phyloP scores from a whole-genome alignment of 2,888 invertebrate species.

The Dysmachus trigonus region DNA sequence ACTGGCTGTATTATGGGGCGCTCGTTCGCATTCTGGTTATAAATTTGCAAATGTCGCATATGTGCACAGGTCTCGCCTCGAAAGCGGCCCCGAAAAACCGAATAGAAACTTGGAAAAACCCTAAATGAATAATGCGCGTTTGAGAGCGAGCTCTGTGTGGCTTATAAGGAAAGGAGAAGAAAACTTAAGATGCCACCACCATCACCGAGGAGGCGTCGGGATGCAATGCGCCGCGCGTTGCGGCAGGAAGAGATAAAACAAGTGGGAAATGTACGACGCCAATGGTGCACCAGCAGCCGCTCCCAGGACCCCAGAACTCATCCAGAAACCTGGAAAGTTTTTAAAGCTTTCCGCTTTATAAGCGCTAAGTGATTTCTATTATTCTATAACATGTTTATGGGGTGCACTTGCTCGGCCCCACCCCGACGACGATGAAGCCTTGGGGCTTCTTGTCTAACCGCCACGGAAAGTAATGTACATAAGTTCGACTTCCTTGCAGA shows the following conservation, averaged over 20 bases:
- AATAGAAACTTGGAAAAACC: slow-evolving; percentile 47
- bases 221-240: background rate
- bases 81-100: slow-evolving; percentile 36
- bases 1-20: background rate
- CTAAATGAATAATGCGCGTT: slow-evolving; percentile 49
- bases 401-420: slow-evolving; percentile 24
- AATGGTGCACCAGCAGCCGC: background rate
- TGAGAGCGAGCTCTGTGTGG: slow-evolving; percentile 44
- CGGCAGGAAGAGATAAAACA: slow-evolving; percentile 35
- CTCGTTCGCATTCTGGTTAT: slow-evolving; percentile 42
- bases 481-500: slow-evolving; percentile 34
- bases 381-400: slow-evolving; percentile 47
- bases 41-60: slow-evolving; percentile 51
- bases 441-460: background rate
- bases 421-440: too few species aligned
- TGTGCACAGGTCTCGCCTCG: slow-evolving; percentile 35
- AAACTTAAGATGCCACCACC: slow-evolving; percentile 27
- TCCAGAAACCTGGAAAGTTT: too few species aligned
- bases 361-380: slow-evolving; percentile 49
- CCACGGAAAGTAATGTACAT: slow-evolving; percentile 34
- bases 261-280: slow-evolving; percentile 17
- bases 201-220: background rate
- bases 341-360: slow-evolving; percentile 41
- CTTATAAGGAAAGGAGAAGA: too few species aligned
- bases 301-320: slow-evolving; percentile 26